Evolutionary conservation across 2,888 invertebrate species (phyloP).

Genomic region (Hyles lineata): DNA sequence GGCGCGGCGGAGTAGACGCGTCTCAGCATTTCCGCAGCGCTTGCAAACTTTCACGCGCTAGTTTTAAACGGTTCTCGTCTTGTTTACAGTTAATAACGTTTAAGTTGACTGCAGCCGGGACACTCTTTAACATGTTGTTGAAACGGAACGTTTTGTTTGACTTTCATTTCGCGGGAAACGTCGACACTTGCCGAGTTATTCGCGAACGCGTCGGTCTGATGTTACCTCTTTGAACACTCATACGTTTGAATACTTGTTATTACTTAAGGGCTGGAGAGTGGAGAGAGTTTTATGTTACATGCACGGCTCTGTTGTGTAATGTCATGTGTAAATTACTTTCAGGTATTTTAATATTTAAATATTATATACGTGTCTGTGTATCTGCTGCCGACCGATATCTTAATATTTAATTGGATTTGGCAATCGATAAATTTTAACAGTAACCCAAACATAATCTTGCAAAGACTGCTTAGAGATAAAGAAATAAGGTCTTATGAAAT

Average conservation of each 20-base stretch:
- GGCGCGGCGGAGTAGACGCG: not conserved
- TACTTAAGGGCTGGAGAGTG: not conserved
- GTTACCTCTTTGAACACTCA: constrained; percentile 1
- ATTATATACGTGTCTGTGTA: too few species aligned
- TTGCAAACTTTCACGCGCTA: constrained; percentile 17
- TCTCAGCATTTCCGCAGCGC: constrained; percentile 6
- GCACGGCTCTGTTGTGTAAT: too few species aligned
- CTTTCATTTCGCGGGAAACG: constrained; percentile 19
- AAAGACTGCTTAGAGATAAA: too few species aligned
- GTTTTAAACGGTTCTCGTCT: constrained; percentile 26
- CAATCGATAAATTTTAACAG: too few species aligned
- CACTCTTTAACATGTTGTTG: constrained; percentile 22
- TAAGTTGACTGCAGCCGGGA: constrained; percentile 18
- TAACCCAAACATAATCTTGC: too few species aligned
- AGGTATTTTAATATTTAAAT: too few species aligned
- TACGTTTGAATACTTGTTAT: not conserved
- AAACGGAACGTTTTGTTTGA: constrained; percentile 20
- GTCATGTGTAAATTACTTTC: too few species aligned
- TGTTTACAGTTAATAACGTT: constrained; percentile 27
- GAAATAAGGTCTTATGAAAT: too few species aligned
- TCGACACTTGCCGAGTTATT: constrained; percentile 7
- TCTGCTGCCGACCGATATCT: too few species aligned
- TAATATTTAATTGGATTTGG: too few species aligned
- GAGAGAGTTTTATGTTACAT: not conserved
- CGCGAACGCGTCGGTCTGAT: not conserved